Conservation (phyloP, 2,113 vertebrate genomes). For the Lamprologus callipterus region DNA sequence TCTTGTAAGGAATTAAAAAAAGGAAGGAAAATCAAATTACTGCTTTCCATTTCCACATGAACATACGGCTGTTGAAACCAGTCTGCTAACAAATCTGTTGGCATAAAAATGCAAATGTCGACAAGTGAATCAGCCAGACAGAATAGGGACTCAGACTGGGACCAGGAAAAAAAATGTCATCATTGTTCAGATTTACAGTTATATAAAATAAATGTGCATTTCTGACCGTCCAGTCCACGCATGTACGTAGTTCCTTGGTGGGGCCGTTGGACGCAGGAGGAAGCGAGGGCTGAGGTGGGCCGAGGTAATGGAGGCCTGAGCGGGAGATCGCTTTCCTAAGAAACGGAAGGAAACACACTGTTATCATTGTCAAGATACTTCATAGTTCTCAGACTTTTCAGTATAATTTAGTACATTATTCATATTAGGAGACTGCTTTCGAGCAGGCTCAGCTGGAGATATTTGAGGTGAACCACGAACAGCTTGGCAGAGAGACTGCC, state of each 20-base stretch:
- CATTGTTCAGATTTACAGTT: background rate
- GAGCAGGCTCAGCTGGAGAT: conserved; percentile 13
- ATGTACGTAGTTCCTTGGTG: conserved; percentile 83
- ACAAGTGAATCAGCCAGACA: conserved; percentile 15
- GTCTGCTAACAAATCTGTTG: conserved; percentile 27
- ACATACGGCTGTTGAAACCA: background rate
- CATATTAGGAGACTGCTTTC: background rate
- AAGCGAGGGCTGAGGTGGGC: conserved; percentile 78
- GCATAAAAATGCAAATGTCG: conserved; percentile 23
- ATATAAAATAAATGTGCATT: background rate
- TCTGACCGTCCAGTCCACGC: conserved; percentile 95
- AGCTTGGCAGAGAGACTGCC: conserved; percentile 49
- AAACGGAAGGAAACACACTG: background rate
- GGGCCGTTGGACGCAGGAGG: conserved; percentile 88
- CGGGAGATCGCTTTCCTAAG: conserved; percentile 97
- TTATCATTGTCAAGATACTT: background rate
- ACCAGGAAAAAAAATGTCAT: background rate
- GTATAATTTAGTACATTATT: conserved; percentile 15
- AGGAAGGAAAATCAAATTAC: background rate
- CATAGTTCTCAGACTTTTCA: background rate
- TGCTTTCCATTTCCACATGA: conserved; percentile 4
- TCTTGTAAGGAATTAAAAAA: background rate
- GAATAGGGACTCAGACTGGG: background rate
- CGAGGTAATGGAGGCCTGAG: conserved; percentile 93
- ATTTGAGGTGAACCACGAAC: conserved; percentile 28